Evolutionary conservation across 2,888 invertebrate genomes (phyloP).

Genomic region (Limenitis camilla): DNA sequence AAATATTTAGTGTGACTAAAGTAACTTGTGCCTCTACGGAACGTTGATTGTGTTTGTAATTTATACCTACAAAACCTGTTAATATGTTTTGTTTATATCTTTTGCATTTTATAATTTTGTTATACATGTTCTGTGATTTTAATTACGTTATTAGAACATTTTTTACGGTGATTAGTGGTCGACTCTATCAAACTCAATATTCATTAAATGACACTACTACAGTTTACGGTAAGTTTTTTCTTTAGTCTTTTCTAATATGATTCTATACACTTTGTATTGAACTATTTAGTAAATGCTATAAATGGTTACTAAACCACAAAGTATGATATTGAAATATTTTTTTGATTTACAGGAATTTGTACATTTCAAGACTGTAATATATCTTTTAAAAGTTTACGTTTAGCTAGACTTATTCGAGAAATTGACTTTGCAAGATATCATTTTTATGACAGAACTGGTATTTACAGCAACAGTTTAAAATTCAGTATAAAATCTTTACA

Average conservation of each 20-base stretch:
- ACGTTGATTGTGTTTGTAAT: not conserved
- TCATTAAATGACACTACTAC: slow-evolving; percentile 80
- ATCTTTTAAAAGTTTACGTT: slow-evolving; percentile 38
- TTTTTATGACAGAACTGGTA: slow-evolving; percentile 54
- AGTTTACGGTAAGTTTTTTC: slow-evolving; percentile 76
- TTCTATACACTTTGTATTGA: too few relatives aligned
- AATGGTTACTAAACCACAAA: too few relatives aligned
- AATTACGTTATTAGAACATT: slow-evolving; percentile 83
- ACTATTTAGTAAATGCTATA: too few relatives aligned
- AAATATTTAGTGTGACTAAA: too few relatives aligned
- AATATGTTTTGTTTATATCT: slow-evolving; percentile 34
- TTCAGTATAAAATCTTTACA: slow-evolving; percentile 48
- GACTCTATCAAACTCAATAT: slow-evolving; percentile 77
- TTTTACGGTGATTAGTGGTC: slow-evolving; percentile 78
- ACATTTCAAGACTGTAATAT: slow-evolving; percentile 59
- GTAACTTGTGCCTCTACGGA: too few relatives aligned
- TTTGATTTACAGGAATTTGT: slow-evolving; percentile 42
- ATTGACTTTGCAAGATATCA: slow-evolving; percentile 61
- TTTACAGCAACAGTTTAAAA: slow-evolving; percentile 41
- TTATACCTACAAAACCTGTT: not conserved
- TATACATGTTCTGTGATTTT: slow-evolving; percentile 79
- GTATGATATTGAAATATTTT: not conserved
- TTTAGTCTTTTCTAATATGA: too few relatives aligned
- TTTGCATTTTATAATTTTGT: slow-evolving; percentile 47
- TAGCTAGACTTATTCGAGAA: slow-evolving; percentile 51